Evolutionary conservation across 2,888 invertebrate genomes (phyloP).

Genomic region (Rhingia rostrata): DNA sequence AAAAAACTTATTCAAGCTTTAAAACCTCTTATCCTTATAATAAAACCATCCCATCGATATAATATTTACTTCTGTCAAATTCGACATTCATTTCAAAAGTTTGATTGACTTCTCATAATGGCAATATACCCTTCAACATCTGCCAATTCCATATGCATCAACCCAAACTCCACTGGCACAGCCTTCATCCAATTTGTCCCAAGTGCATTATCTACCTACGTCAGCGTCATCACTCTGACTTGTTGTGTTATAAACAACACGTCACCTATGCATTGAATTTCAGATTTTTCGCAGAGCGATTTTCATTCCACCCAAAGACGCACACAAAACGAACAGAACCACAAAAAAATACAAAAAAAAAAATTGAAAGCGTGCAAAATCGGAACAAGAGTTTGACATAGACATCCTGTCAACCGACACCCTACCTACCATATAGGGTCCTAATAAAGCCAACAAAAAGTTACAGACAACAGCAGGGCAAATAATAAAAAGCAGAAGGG

Average conservation of each 20-base stretch:
- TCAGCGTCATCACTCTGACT: background rate
- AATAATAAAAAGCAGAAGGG: constrained; percentile 3
- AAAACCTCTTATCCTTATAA: too few species aligned
- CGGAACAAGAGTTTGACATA: constrained; percentile 47
- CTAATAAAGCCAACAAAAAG: constrained; percentile 39
- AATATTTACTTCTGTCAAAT: background rate
- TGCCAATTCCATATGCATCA: constrained; percentile 41
- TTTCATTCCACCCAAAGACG: background rate
- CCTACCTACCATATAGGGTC: background rate
- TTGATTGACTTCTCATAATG: constrained; percentile 43
- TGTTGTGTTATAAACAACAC: constrained; percentile 1
- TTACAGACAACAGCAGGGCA: background rate
- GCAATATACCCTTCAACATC: constrained; percentile 15
- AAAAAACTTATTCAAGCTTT: too few species aligned
- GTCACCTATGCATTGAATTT: constrained; percentile 54
- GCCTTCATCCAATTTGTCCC: constrained; percentile 12
- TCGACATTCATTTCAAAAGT: constrained; percentile 2
- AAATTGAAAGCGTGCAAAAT: constrained; percentile 26
- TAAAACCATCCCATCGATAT: too few species aligned
- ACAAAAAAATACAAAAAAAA: background rate
- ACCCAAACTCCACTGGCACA: constrained; percentile 24
- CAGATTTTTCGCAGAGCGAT: constrained; percentile 26
- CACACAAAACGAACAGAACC: background rate
- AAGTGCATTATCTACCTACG: constrained; percentile 2
- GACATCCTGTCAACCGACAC: constrained; percentile 51